These are phyloP conservation scores for Fulica atra DNA, from an alignment of 2,113 vertebrate genomes.

Conservation along the genomic window DNA sequence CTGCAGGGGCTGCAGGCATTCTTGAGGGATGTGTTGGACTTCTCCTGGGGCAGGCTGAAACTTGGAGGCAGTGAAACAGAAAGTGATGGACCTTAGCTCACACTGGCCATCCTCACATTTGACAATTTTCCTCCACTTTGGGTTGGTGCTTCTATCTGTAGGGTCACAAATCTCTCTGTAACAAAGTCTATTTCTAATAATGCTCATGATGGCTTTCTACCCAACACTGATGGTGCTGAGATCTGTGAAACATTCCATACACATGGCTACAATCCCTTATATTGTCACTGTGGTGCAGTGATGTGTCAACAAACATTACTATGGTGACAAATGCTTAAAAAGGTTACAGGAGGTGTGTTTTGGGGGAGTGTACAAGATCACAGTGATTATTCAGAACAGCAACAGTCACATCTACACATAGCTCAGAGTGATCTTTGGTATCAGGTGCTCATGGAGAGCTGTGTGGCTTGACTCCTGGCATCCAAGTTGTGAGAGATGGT, in stretches of 20 bases:
- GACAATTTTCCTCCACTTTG: neutral
- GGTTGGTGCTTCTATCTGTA: neutral
- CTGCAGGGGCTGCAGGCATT: neutral
- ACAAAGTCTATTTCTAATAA: neutral
- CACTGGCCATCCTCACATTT: neutral
- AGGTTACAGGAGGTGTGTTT: neutral
- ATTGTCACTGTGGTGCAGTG: neutral
- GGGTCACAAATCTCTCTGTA: neutral
- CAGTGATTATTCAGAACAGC: neutral
- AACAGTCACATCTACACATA: neutral
- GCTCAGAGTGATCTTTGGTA: neutral
- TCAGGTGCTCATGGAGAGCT: neutral
- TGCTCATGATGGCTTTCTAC: neutral
- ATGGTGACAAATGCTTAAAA: neutral
- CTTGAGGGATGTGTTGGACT: neutral
- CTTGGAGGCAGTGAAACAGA: neutral
- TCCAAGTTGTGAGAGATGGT: neutral
- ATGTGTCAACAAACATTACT: neutral
- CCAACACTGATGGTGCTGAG: neutral
- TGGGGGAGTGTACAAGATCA: neutral
- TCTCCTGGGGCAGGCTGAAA: neutral
- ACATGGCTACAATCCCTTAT: neutral
- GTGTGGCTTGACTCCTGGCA: neutral
- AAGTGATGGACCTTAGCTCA: neutral
- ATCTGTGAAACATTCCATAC: neutral